Conservation (phyloP, 92 coral and sea anemone genomes). For the Epizoanthus scotinus region DNA sequence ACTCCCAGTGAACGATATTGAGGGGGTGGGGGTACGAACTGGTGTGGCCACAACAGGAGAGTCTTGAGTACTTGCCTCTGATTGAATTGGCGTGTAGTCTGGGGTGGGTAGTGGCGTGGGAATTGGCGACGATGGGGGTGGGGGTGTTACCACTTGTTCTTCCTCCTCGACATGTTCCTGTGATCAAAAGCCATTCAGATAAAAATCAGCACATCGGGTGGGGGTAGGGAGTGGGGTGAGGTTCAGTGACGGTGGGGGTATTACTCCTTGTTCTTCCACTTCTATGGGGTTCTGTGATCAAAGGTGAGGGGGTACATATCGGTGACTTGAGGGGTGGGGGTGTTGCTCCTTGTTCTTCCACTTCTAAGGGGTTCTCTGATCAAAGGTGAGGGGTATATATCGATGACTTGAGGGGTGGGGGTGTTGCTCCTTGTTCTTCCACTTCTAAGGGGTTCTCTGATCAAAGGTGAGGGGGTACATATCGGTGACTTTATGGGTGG, state of each 20-base stretch:
- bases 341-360: too few relatives aligned
- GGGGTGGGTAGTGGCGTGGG: constrained; percentile 88
- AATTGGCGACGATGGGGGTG: constrained; percentile 44
- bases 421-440: too few relatives aligned
- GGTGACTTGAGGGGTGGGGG: too few relatives aligned
- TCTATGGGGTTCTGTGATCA: too few relatives aligned
- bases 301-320: too few relatives aligned
- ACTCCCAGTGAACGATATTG: constrained; percentile 53
- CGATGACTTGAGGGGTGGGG: too few relatives aligned
- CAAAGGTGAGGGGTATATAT: too few relatives aligned
- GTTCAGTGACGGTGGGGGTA: too few relatives aligned
- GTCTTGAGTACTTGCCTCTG: constrained; percentile 76
- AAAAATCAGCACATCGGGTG: background rate
- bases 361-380: background rate
- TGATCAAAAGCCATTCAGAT: background rate
- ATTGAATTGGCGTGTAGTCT: constrained; percentile 87
- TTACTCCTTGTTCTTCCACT: too few relatives aligned
- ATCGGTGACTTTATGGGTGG: too few relatives aligned
- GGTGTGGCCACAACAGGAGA: constrained; percentile 73
- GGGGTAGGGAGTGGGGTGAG: too few relatives aligned
- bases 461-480: background rate
- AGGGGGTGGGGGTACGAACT: constrained; percentile 76
- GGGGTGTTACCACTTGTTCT: too few relatives aligned
- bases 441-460: background rate
- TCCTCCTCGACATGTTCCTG: background rate